A percentile compares a stretch with the other conserved stretches of the same genome.
Conservation (phyloP, 2,888 invertebrate species). For the Parasteatoda lunata region DNA sequence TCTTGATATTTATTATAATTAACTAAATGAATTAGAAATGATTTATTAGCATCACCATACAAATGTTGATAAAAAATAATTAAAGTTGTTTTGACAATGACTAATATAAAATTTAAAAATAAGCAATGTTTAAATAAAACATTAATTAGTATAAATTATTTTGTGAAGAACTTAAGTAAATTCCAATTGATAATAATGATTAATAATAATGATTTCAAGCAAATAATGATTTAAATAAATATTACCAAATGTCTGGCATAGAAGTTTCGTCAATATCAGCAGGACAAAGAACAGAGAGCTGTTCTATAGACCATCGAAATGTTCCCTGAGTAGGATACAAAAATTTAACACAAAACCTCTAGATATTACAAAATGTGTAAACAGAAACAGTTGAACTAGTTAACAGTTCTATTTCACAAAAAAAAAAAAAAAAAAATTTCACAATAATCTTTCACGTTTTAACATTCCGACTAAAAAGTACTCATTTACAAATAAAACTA, state of each 20-base stretch:
- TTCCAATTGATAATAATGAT: too few relatives aligned
- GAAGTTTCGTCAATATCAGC: conserved; percentile 67
- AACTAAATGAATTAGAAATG: too few relatives aligned
- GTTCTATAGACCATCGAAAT: conserved; percentile 67
- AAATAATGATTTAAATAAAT: background rate
- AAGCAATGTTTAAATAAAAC: too few relatives aligned
- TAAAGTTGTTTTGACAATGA: too few relatives aligned
- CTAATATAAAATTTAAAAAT: too few relatives aligned
- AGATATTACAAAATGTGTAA: background rate
- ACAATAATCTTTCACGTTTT: background rate
- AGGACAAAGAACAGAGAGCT: conserved; percentile 57
- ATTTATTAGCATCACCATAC: too few relatives aligned
- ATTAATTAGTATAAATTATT: too few relatives aligned
- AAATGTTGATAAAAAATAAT: too few relatives aligned
- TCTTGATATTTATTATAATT: too few relatives aligned
- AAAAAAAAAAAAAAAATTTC: background rate
- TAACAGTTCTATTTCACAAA: background rate
- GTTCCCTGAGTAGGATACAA: conserved; percentile 19
- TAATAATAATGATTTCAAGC: too few relatives aligned
- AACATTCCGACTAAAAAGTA: background rate
- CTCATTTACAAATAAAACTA: background rate
- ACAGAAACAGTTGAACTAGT: background rate
- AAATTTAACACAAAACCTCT: background rate
- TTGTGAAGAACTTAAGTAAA: too few relatives aligned
- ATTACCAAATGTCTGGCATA: conserved; percentile 37